These are phyloP conservation scores for Thamnaconus septentrionalis DNA, from an alignment of 2,113 vertebrate species.

Conservation along the genomic window DNA sequence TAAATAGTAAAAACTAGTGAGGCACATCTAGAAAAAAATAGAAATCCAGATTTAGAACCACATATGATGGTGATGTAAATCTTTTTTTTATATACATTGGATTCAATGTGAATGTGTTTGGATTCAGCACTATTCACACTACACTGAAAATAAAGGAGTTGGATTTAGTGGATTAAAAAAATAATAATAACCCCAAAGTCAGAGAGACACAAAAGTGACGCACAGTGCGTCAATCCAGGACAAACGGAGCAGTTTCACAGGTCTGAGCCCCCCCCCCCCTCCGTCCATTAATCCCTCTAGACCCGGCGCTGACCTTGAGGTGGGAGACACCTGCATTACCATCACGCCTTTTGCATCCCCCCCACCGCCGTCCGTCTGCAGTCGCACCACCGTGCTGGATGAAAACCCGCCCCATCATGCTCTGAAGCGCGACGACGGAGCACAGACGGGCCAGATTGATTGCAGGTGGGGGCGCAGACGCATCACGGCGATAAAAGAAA, in stretches of 20 bases:
- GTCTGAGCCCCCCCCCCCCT: conserved; percentile 13
- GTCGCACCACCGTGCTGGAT: too few relatives aligned
- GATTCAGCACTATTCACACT: too few relatives aligned
- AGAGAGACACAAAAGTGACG: too few relatives aligned
- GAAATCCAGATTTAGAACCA: too few relatives aligned
- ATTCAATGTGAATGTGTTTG: too few relatives aligned
- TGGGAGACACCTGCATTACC: conserved; percentile 36
- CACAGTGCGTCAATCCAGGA: too few relatives aligned
- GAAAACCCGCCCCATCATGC: background rate
- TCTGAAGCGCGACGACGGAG: conserved; percentile 15
- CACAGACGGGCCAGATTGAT: conserved; percentile 7
- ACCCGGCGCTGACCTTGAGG: conserved; percentile 66
- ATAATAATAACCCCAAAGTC: background rate
- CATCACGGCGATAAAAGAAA: conserved; percentile 42
- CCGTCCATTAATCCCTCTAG: conserved; percentile 22
- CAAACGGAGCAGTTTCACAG: background rate
- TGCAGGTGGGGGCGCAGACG: conserved; percentile 31
- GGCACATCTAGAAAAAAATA: too few relatives aligned
- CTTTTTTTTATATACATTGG: too few relatives aligned
- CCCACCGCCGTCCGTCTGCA: background rate
- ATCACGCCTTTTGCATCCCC: conserved; percentile 15
- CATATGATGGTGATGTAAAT: too few relatives aligned
- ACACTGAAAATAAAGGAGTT: too few relatives aligned
- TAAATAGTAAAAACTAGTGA: too few relatives aligned
- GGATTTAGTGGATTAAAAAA: background rate